phyloP scores from a whole-genome alignment of 2,888 invertebrate species.

The Nemotelus nigrinus region DNA sequence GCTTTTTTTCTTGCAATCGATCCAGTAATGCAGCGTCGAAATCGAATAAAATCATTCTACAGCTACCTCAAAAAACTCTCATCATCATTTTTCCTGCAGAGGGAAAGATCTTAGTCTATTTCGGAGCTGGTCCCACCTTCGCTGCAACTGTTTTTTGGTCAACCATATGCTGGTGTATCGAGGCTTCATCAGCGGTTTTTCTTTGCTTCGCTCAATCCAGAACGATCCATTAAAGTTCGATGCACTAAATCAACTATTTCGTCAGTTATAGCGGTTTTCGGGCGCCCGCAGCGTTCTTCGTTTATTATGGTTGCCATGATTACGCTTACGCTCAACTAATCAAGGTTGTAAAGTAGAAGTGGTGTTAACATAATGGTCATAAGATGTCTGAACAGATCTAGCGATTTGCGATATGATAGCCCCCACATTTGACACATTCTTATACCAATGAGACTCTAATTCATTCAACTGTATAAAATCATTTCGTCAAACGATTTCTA shows the following conservation, averaged over 20 bases:
- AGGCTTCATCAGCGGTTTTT: too few species aligned
- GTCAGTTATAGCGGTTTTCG: constrained; percentile 15
- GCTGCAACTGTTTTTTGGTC: neutral
- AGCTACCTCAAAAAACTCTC: neutral
- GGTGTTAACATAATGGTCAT: too few species aligned
- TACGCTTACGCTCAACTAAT: too few species aligned
- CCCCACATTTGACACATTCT: too few species aligned
- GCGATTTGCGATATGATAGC: too few species aligned
- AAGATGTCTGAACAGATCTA: too few species aligned
- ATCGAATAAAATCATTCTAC: neutral
- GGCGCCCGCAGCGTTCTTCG: constrained; percentile 49
- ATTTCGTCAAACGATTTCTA: too few species aligned
- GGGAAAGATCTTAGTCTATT: neutral
- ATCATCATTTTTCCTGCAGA: neutral
- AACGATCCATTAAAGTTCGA: constrained; percentile 35
- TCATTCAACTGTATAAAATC: too few species aligned
- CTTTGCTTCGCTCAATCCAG: constrained; percentile 12
- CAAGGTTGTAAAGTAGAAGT: too few species aligned
- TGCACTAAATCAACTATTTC: neutral
- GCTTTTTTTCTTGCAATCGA: too few species aligned
- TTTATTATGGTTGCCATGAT: neutral
- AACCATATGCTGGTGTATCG: neutral
- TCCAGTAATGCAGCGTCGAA: neutral
- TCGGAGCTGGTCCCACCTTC: neutral
- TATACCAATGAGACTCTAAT: too few species aligned